These are phyloP conservation scores for Mormyrus iriodes DNA, from an alignment of 2,113 vertebrate genomes.

Conservation along the genomic window DNA sequence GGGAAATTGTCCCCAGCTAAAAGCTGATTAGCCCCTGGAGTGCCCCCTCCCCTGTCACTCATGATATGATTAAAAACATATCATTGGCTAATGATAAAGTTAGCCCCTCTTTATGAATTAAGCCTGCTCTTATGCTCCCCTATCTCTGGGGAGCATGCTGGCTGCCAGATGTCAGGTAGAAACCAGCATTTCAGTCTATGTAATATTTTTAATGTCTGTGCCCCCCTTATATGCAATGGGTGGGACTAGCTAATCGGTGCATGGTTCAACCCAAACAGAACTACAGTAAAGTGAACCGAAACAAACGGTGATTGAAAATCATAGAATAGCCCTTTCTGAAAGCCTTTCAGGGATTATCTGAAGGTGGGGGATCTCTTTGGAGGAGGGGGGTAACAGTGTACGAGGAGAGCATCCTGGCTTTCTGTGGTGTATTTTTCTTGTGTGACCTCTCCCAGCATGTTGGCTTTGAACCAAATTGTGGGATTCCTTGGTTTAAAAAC, in stretches of 20 bases:
- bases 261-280: neutral
- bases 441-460: slow-evolving; percentile 16
- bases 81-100: neutral
- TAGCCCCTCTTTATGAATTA: neutral
- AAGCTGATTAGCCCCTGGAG: neutral
- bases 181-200: neutral
- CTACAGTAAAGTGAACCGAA: neutral
- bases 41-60: neutral
- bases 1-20: neutral
- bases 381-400: slow-evolving; percentile 59
- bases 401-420: slow-evolving; percentile 45
- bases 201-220: neutral
- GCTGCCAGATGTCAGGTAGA: neutral
- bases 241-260: neutral
- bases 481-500: neutral
- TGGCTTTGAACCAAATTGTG: no score
- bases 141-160: neutral
- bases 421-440: slow-evolving; percentile 52
- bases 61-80: neutral
- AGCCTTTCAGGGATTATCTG: slow-evolving; percentile 57
- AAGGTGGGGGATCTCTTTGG: slow-evolving; percentile 53
- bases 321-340: no score
- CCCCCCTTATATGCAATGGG: neutral
- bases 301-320: neutral
- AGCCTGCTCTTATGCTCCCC: neutral